phyloP scores from a whole-genome alignment of 2,797 vertebrate species.

The Lepus oiostolus region DNA sequence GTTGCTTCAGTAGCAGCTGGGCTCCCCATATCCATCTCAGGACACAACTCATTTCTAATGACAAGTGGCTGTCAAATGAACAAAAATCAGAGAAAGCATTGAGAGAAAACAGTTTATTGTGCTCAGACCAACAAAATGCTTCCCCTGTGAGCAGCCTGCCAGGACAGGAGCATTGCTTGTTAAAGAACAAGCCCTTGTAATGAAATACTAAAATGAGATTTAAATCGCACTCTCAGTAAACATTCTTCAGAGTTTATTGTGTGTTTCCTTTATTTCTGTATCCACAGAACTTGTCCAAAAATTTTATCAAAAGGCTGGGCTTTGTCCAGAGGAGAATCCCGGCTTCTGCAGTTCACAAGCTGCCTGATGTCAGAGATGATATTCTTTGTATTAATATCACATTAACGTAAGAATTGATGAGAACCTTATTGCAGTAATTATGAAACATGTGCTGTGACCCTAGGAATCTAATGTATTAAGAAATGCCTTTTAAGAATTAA shows the following conservation, averaged over 20 bases:
- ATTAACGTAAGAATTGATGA: too few species aligned
- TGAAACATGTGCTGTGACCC: too few species aligned
- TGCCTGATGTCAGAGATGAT: neutral
- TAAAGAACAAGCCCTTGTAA: neutral
- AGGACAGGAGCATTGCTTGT: neutral
- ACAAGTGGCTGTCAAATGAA: neutral
- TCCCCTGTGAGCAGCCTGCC: neutral
- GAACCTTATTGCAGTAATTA: too few species aligned
- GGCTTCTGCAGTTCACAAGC: neutral
- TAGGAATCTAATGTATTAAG: too few species aligned
- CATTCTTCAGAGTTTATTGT: neutral
- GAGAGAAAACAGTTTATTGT: neutral
- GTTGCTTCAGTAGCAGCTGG: neutral
- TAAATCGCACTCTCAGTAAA: constrained; percentile 25
- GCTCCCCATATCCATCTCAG: neutral
- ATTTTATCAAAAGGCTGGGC: neutral
- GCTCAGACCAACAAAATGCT: neutral
- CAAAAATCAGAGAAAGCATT: constrained; percentile 17
- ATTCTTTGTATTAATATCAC: too few species aligned
- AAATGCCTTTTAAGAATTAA: too few species aligned
- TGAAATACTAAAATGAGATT: constrained; percentile 12
- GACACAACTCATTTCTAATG: neutral
- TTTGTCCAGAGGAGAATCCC: neutral
- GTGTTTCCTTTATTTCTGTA: constrained; percentile 11
- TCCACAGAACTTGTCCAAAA: neutral